These are phyloP conservation scores for Tinamus major DNA, from an alignment of 2,797 vertebrate species.

Conservation along the genomic window DNA sequence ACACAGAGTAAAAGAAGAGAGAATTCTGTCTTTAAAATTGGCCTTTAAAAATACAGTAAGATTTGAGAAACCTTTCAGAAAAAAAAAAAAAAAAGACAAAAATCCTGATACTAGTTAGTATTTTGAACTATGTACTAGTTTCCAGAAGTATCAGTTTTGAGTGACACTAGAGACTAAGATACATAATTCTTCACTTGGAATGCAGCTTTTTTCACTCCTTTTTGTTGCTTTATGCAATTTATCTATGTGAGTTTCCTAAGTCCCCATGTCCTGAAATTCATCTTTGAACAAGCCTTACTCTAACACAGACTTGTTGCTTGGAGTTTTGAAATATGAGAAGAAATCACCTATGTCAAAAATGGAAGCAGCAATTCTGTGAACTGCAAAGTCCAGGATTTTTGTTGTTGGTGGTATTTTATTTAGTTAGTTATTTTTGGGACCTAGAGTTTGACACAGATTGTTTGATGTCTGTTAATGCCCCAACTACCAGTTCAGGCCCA, in stretches of 20 bases:
- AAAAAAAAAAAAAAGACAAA: too few relatives aligned
- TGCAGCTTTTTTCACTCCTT: neutral
- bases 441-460: neutral
- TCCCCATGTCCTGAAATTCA: neutral
- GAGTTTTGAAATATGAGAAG: neutral
- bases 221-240: neutral
- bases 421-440: too few relatives aligned
- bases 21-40: neutral
- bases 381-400: fast-evolving
- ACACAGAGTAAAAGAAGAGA: neutral
- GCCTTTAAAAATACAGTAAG: neutral
- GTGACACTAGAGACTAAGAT: too few relatives aligned
- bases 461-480: fast-evolving
- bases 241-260: neutral
- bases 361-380: fast-evolving
- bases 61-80: neutral
- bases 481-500: fast-evolving
- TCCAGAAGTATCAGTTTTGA: neutral
- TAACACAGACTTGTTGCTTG: neutral
- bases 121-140: neutral
- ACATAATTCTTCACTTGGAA: neutral
- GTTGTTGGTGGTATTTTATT: neutral
- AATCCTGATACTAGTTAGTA: neutral
- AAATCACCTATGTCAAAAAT: fast-evolving
- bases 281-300: neutral